These are phyloP conservation scores for Criorhina ranunculi DNA, from an alignment of 2,888 invertebrate species.

Conservation along the genomic window DNA sequence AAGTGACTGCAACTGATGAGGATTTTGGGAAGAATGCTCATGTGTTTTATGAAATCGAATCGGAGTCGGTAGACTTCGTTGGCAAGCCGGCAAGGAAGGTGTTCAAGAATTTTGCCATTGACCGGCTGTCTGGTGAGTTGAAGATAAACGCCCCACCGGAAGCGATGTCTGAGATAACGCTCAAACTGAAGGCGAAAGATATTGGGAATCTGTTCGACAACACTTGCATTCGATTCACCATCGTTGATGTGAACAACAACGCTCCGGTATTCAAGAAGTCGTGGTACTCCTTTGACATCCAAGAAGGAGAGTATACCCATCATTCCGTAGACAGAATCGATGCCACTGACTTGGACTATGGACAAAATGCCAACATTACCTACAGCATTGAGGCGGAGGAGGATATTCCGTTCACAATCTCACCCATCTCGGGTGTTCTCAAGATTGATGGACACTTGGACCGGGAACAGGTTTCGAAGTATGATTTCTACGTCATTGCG, in stretches of 20 bases:
- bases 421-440: constrained; percentile 88
- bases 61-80: constrained; percentile 88
- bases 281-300: constrained; percentile 92
- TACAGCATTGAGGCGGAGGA: constrained; percentile 87
- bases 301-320: constrained; percentile 91
- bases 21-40: constrained; percentile 90
- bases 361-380: constrained; percentile 91
- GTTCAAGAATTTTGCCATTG: constrained; percentile 88
- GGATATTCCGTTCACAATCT: constrained; percentile 89
- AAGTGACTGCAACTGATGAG: constrained; percentile 89
- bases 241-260: constrained; percentile 93
- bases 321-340: constrained; percentile 90
- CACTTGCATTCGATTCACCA: constrained; percentile 89
- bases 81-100: constrained; percentile 83
- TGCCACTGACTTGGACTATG: constrained; percentile 92
- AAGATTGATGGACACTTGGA: constrained; percentile 91
- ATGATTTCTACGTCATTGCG: constrained; percentile 90
- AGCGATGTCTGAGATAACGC: constrained; percentile 90
- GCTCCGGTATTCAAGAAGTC: constrained; percentile 92
- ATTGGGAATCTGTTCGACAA: constrained; percentile 90
- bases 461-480: constrained; percentile 89
- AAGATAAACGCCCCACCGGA: constrained; percentile 89
- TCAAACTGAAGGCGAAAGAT: constrained; percentile 92
- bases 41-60: constrained; percentile 89
- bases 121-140: constrained; percentile 90